Percentiles rank a stretch among this genome's conserved stretches.
phyloP scores from a whole-genome alignment of 2,888 invertebrate genomes.

The Synanthedon andrenaeformis region DNA sequence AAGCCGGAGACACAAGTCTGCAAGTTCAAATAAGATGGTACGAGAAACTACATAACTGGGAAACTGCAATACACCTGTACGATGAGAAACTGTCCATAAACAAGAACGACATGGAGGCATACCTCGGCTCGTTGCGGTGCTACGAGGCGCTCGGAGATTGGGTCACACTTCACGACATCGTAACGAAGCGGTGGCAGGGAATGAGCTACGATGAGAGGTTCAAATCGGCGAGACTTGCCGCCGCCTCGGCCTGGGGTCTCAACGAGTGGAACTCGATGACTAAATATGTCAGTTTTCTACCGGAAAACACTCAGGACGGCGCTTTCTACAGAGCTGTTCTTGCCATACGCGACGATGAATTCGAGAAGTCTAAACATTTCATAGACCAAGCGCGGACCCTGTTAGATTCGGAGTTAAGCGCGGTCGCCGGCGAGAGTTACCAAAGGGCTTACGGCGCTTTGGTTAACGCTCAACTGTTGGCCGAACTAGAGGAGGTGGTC shows the following conservation, averaged over 20 bases:
- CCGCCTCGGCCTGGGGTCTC: constrained; percentile 96
- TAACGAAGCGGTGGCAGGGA: constrained; percentile 83
- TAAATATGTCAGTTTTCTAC: constrained; percentile 88
- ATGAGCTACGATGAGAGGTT: constrained; percentile 68
- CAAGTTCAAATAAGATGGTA: constrained; percentile 89
- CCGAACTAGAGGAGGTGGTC: constrained; percentile 97
- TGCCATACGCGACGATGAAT: constrained; percentile 86
- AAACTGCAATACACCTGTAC: constrained; percentile 92
- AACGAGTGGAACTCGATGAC: constrained; percentile 96
- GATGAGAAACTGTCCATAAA: constrained; percentile 77
- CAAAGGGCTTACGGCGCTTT: constrained; percentile 95
- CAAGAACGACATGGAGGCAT: constrained; percentile 80
- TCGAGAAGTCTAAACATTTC: constrained; percentile 75
- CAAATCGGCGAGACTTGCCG: constrained; percentile 89
- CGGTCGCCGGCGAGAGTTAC: constrained; percentile 96
- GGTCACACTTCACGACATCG: constrained; percentile 86
- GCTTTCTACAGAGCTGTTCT: constrained; percentile 95
- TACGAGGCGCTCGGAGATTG: constrained; percentile 98
- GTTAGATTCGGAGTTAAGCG: constrained; percentile 95
- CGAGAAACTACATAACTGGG: constrained; percentile 99
- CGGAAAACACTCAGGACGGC: constrained; percentile 94
- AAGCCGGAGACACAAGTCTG: constrained; percentile 71
- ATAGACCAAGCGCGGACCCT: constrained; percentile 95
- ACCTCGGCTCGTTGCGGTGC: constrained; percentile 93
- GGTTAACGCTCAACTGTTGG: constrained; percentile 96